phyloP scores from a whole-genome alignment of 2,888 invertebrate species.

The Eristalis arbustorum region DNA sequence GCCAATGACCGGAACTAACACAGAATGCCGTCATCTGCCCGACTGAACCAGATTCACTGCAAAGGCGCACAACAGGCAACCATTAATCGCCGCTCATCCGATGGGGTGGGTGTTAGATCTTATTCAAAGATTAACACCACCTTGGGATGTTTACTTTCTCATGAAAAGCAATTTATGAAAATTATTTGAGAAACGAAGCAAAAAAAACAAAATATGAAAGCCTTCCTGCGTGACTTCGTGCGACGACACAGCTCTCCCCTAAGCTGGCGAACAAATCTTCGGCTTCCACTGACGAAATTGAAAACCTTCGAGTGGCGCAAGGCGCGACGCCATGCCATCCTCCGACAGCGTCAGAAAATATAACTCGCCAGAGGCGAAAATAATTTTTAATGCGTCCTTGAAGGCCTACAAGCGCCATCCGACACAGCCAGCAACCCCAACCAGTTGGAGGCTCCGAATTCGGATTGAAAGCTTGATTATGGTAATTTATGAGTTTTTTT shows the following conservation, averaged over 20 bases:
- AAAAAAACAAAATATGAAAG: not conserved
- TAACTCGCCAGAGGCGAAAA: not conserved
- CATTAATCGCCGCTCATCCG: not conserved
- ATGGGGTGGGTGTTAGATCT: not conserved
- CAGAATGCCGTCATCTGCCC: too few species aligned
- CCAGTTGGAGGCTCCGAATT: not conserved
- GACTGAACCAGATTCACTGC: not conserved
- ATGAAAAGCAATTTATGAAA: not conserved
- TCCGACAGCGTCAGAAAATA: not conserved
- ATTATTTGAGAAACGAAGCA: not conserved
- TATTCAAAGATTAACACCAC: not conserved
- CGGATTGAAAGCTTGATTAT: conserved; percentile 48
- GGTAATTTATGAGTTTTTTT: conserved; percentile 52
- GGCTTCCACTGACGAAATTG: not conserved
- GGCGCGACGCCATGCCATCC: too few species aligned
- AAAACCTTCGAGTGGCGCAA: not conserved
- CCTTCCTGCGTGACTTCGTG: too few species aligned
- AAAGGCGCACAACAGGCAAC: not conserved
- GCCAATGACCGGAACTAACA: too few species aligned
- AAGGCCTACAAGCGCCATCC: not conserved
- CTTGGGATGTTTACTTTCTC: not conserved
- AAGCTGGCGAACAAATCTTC: too few species aligned
- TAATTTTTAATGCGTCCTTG: conserved; percentile 3
- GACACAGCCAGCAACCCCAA: not conserved
- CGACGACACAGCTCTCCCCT: too few species aligned